These are phyloP conservation scores for Poecilus cupreus DNA, from an alignment of 2,888 invertebrate genomes.

Conservation along the genomic window DNA sequence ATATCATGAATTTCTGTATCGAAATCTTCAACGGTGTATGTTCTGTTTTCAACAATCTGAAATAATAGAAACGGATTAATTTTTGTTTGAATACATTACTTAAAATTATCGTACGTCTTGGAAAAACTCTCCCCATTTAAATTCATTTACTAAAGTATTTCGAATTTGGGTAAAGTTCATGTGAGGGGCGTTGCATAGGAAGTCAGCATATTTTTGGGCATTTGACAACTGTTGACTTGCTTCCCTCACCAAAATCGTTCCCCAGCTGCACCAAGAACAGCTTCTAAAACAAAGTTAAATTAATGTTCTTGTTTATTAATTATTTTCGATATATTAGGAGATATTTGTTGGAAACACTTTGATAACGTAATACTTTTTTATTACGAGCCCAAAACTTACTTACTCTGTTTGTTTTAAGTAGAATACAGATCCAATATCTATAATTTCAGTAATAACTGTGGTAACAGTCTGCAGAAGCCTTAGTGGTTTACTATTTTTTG, in stretches of 20 bases:
- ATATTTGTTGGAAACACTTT: too few relatives aligned
- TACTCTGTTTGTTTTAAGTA: constrained; percentile 37
- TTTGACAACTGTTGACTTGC: constrained; percentile 76
- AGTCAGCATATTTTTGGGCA: constrained; percentile 74
- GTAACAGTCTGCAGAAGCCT: constrained; percentile 41
- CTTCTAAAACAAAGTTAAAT: constrained; percentile 66
- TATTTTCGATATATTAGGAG: too few relatives aligned
- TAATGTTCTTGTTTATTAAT: too few relatives aligned
- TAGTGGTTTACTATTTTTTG: constrained; percentile 48
- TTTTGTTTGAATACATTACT: background rate
- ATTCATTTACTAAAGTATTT: constrained; percentile 72
- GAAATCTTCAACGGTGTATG: constrained; percentile 33
- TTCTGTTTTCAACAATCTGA: constrained; percentile 19
- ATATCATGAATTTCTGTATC: constrained; percentile 41
- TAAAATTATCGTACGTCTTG: constrained; percentile 24
- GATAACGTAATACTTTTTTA: too few relatives aligned
- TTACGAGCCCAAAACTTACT: background rate
- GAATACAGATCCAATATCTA: constrained; percentile 38
- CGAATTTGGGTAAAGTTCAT: constrained; percentile 72
- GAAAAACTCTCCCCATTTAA: constrained; percentile 74
- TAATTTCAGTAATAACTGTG: constrained; percentile 28
- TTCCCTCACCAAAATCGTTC: constrained; percentile 75
- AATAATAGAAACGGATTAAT: constrained; percentile 13
- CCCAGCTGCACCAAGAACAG: constrained; percentile 73
- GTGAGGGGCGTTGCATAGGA: constrained; percentile 73